These are phyloP conservation scores for Patella depressa DNA, from an alignment of 2,888 invertebrate species.

Conservation along the genomic window DNA sequence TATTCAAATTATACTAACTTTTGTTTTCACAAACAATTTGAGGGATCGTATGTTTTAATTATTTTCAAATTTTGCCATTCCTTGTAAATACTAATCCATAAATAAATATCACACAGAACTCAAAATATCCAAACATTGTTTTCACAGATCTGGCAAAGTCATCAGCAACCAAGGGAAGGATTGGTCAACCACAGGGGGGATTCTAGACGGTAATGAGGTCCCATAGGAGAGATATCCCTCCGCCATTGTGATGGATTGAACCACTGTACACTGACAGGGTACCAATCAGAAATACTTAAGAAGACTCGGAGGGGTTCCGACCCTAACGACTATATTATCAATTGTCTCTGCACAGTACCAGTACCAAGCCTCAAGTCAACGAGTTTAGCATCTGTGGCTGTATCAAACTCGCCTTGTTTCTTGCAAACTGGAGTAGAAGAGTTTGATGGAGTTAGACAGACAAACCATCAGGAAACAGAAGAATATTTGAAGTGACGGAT, in stretches of 20 bases:
- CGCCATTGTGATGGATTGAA: neutral
- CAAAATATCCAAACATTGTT: constrained; percentile 5
- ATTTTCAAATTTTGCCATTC: no score
- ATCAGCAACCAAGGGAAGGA: neutral
- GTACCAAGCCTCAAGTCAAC: neutral
- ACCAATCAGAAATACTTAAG: constrained; percentile 9
- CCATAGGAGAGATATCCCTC: constrained; percentile 5
- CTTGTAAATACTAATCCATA: no score
- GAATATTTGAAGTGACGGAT: neutral
- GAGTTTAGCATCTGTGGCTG: neutral
- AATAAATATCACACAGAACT: no score
- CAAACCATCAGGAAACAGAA: neutral
- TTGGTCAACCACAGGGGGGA: constrained; percentile 10
- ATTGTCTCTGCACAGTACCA: neutral
- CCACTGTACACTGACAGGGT: neutral
- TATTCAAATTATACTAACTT: no score
- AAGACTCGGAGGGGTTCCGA: neutral
- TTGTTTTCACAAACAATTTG: no score
- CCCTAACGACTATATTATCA: neutral
- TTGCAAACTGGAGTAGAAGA: neutral
- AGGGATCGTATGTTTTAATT: no score
- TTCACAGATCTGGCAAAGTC: neutral
- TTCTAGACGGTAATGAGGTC: constrained; percentile 1
- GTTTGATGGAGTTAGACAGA: neutral
- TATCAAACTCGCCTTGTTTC: no score